Evolutionary conservation across 2,888 invertebrate genomes (phyloP).

Genomic region (Eristalis pertinax): DNA sequence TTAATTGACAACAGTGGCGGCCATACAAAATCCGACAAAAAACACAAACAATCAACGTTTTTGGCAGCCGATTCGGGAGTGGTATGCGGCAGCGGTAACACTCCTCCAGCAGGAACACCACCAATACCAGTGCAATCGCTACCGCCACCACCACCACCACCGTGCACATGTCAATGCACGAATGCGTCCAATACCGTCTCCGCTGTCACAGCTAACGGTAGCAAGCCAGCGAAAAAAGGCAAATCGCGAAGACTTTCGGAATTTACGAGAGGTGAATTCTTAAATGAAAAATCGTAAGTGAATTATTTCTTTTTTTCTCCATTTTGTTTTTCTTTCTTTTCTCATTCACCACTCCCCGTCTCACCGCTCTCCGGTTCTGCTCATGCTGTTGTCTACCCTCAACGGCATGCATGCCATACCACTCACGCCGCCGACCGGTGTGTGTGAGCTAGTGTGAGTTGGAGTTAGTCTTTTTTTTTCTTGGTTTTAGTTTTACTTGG

Average conservation of each 20-base stretch:
- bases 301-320: conserved; percentile 19
- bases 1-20: conserved; percentile 52
- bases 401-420: not conserved
- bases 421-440: not conserved
- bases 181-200: conserved; percentile 2
- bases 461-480: not conserved
- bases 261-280: conserved; percentile 82
- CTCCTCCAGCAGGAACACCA: conserved; percentile 48
- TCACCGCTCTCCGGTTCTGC: not conserved
- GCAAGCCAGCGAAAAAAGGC: conserved; percentile 77
- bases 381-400: not conserved
- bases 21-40: conserved; percentile 57
- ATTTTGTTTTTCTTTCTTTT: conserved; percentile 69
- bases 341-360: conserved; percentile 70
- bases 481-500: not conserved
- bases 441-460: not conserved
- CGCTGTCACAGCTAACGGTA: conserved; percentile 21
- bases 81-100: conserved; percentile 10
- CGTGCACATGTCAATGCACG: conserved; percentile 65
- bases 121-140: not conserved
- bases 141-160: not conserved
- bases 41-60: conserved; percentile 59
- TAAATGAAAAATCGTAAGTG: conserved; percentile 82
- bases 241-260: conserved; percentile 82
- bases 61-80: conserved; percentile 49